phyloP scores from a whole-genome alignment of 1,140 invertebrate species.

The Tetragnatha versicolor region DNA sequence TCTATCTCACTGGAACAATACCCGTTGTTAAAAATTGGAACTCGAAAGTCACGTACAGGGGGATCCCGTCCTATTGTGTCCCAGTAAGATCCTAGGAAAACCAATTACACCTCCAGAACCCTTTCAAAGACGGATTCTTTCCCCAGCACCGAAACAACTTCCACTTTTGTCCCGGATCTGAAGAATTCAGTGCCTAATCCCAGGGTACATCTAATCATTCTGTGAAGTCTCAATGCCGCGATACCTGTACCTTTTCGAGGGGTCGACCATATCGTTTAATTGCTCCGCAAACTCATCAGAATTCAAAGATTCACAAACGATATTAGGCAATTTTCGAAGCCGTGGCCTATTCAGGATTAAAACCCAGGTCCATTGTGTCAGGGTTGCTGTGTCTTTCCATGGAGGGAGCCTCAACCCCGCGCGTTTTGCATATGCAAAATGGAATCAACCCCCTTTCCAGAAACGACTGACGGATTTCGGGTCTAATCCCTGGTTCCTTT shows the following conservation, averaged over 20 bases:
- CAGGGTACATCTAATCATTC: constrained; percentile 39
- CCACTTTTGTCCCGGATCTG: constrained; percentile 5
- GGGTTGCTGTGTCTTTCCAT: neutral
- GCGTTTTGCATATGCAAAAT: constrained; percentile 46
- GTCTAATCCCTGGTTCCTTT: constrained; percentile 39
- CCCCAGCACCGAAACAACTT: neutral
- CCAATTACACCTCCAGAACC: neutral
- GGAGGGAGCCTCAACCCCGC: neutral
- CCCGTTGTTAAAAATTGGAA: too few species aligned
- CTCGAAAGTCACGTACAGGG: too few species aligned
- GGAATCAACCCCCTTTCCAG: constrained; percentile 29
- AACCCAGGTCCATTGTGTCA: constrained; percentile 1
- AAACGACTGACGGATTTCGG: constrained; percentile 18
- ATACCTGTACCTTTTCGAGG: too few species aligned
- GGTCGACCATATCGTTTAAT: constrained; percentile 41
- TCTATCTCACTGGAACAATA: too few species aligned
- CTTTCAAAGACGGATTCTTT: constrained; percentile 1
- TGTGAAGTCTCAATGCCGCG: neutral
- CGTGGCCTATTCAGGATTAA: constrained; percentile 35
- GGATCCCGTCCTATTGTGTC: neutral
- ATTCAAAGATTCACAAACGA: constrained; percentile 44
- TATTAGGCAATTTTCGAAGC: constrained; percentile 47
- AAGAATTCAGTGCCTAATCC: constrained; percentile 29
- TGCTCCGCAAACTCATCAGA: constrained; percentile 47
- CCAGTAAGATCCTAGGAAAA: neutral